Base-by-base conservation (phyloP, 2,113 vertebrate genomes). In the Cavia aperea region DNA sequence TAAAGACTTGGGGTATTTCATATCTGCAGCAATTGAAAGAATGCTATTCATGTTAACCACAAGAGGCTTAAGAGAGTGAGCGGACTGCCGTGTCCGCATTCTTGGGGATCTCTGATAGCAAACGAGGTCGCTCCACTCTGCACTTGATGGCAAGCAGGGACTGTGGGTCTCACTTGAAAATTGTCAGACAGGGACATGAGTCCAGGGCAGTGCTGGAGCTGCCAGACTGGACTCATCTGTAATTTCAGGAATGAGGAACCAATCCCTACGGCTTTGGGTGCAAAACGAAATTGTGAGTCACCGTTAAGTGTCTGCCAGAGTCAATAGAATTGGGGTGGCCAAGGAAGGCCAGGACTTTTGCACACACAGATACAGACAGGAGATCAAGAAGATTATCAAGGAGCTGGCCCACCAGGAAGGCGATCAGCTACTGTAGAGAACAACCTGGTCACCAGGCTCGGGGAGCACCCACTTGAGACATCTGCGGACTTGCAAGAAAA, bases 231-330 rank as follows among this genome's bases (percentile, higher is more conserved):
- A n/a, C 68, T 70, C 68, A 70, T 54, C 89, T 0, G 14, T 94
- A 72, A 96, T 94, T 97, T 97, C 96, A 97, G 95, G 97, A 94
- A 95, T 83, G 43, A 97, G 95, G 97, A 97, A 97, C 96, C 97
- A 1, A 96, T 77, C 26, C 70, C 16, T 4, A 16, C n/a, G 0
- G 9, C 13, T 90, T n/a, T 11, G 18, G 54, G 43, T 86, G 46
- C 63, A 19, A 60, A 79, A 58, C 13, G 9, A 49, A 43, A 36
- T 3, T 56, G 16, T 82, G 58, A 75, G 19, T 93, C 77, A 43
- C 66, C 10, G 4, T 6, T 6, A 62, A 60, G 58, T n/a, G 9
- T 36, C n/a, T 21, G 19, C 66, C 82, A 77, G 78, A 77, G 29
- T 66, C 1, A 12, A 49, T 15, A 6, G 77, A 58, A 46, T 13